Percentiles rank a stretch among this genome's conserved stretches.
Conservation (phyloP, 1,140 invertebrate species). For the Ostrea denselamellosa region DNA sequence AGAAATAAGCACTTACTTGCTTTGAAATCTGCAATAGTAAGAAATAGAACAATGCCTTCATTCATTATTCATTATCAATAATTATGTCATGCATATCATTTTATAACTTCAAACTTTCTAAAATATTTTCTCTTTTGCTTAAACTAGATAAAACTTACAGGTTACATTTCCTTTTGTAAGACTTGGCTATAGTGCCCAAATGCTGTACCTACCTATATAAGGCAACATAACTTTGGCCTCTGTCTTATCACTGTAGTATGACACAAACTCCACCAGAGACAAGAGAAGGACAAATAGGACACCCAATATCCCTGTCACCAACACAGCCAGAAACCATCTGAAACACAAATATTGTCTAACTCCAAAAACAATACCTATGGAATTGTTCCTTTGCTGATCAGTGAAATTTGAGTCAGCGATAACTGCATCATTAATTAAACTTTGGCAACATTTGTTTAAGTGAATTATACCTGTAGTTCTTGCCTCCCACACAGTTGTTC, state of each 20-base stretch:
- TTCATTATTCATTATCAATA: too few relatives aligned
- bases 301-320: slow-evolving; percentile 89
- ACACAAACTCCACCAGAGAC: slow-evolving; percentile 70
- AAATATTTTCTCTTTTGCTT: too few relatives aligned
- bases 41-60: too few relatives aligned
- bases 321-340: slow-evolving; percentile 89
- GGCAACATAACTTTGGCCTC: slow-evolving; percentile 67
- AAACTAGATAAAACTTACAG: too few relatives aligned
- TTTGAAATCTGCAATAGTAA: slow-evolving; percentile 57
- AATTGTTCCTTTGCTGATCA: neutral
- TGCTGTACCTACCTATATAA: slow-evolving; percentile 69
- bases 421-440: neutral
- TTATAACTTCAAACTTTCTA: too few relatives aligned
- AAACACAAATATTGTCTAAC: slow-evolving; percentile 55
- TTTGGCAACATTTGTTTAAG: neutral
- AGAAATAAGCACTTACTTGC: slow-evolving; percentile 8
- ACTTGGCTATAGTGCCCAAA: too few relatives aligned
- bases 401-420: neutral
- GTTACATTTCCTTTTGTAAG: too few relatives aligned
- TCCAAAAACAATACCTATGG: neutral
- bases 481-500: slow-evolving; percentile 95
- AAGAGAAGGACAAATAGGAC: slow-evolving; percentile 68
- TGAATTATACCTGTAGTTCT: slow-evolving; percentile 87
- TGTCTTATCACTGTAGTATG: slow-evolving; percentile 73
- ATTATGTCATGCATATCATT: too few relatives aligned